These are phyloP conservation scores for Neoitamus cyanurus DNA, from an alignment of 2,888 invertebrate genomes.

Conservation along the genomic window DNA sequence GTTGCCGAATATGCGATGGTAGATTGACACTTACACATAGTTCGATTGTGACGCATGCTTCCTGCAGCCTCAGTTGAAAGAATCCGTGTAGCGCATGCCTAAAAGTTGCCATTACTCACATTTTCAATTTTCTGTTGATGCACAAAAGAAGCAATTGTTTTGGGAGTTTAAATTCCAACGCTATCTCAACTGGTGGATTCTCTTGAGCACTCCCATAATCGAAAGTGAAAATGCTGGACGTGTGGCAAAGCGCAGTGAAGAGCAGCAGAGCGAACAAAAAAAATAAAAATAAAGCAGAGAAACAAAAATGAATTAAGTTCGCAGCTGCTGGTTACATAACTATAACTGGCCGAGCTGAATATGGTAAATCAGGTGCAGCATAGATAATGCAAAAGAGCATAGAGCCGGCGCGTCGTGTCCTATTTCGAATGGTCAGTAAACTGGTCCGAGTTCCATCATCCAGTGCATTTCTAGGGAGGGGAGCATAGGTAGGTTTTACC, in stretches of 20 bases:
- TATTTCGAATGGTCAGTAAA: not conserved
- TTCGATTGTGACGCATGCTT: no score
- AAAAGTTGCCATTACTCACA: not conserved
- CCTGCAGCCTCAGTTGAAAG: no score
- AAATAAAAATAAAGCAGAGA: not conserved
- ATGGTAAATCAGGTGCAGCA: not conserved
- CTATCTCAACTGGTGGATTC: not conserved
- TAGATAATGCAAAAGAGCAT: constrained; percentile 4
- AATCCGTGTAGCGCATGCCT: no score
- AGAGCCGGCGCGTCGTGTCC: not conserved
- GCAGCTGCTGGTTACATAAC: not conserved
- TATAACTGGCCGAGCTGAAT: not conserved
- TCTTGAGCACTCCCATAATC: not conserved
- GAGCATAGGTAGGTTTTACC: not conserved
- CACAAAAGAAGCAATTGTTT: not conserved
- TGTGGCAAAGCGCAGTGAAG: not conserved
- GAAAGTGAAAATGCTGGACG: constrained; percentile 15
- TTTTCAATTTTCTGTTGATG: not conserved
- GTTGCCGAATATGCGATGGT: no score
- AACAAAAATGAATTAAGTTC: not conserved
- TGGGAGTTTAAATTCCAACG: not conserved
- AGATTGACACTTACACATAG: no score
- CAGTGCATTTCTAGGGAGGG: not conserved
- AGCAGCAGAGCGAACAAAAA: not conserved
- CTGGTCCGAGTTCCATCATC: not conserved